phyloP scores from a whole-genome alignment of 2,113 vertebrate genomes.

The Microcebus griseorufus region DNA sequence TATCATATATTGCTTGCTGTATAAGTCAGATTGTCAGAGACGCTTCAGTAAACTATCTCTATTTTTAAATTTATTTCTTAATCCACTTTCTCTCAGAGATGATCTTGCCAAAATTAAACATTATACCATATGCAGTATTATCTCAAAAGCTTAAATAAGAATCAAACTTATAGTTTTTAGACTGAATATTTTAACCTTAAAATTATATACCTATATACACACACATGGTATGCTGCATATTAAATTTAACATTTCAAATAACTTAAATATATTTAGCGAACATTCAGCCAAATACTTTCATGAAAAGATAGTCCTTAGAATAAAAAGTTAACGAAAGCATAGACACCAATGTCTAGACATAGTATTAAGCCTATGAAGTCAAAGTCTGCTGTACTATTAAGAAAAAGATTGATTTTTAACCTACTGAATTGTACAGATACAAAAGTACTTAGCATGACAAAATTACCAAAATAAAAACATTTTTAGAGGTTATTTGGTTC shows the following conservation, averaged over 20 bases:
- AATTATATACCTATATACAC: conserved; percentile 77
- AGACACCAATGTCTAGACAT: conserved; percentile 81
- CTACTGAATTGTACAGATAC: conserved; percentile 83
- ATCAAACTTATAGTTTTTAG: conserved; percentile 78
- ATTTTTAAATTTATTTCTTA: conserved; percentile 75
- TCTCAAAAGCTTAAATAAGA: conserved; percentile 76
- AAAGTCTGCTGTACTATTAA: conserved; percentile 76
- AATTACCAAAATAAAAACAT: conserved; percentile 89
- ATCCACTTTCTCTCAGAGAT: conserved; percentile 72
- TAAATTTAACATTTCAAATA: conserved; percentile 83
- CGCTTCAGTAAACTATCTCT: conserved; percentile 78
- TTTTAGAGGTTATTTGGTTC: conserved; percentile 84
- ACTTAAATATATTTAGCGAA: conserved; percentile 84
- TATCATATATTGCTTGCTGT: conserved; percentile 69
- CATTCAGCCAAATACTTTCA: conserved; percentile 78
- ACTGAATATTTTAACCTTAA: conserved; percentile 78
- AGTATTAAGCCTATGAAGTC: conserved; percentile 78
- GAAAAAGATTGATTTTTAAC: conserved; percentile 76
- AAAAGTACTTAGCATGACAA: conserved; percentile 87
- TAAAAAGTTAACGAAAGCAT: conserved; percentile 81
- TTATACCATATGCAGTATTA: conserved; percentile 81
- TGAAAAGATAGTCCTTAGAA: conserved; percentile 82
- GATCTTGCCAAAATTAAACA: conserved; percentile 75
- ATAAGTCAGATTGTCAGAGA: conserved; percentile 82
- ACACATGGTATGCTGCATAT: conserved; percentile 64